These are phyloP conservation scores for Dysdera silvatica DNA, from an alignment of 1,140 invertebrate species.

Conservation along the genomic window DNA sequence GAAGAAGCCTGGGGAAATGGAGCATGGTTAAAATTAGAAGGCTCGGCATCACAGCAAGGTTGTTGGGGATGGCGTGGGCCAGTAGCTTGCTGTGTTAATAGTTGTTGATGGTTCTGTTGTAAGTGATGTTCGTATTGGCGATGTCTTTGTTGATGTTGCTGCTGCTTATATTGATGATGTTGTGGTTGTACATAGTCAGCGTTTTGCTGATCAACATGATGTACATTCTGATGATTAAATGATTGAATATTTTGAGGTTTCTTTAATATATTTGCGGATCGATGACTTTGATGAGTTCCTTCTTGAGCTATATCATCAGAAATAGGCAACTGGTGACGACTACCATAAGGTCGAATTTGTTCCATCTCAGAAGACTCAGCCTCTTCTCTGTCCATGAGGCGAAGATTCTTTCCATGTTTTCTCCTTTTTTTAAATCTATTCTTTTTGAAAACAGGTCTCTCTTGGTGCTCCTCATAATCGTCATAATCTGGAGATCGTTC, in stretches of 20 bases:
- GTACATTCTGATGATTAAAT: neutral
- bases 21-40: no score
- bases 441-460: neutral
- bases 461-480: no score
- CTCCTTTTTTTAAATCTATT: slow-evolving; percentile 7
- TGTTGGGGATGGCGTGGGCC: neutral
- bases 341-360: neutral
- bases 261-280: no score
- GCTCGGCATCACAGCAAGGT: no score
- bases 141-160: no score
- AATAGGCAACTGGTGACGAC: neutral
- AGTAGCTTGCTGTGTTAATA: neutral
- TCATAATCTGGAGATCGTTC: slow-evolving; percentile 8
- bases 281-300: neutral
- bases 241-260: neutral
- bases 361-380: neutral
- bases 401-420: slow-evolving; percentile 12
- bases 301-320: neutral
- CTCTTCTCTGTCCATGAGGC: no score
- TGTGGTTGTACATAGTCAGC: neutral
- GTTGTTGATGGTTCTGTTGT: neutral
- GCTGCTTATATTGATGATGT: neutral
- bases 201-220: neutral
- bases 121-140: no score
- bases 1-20: no score